Base-by-base conservation (phyloP, 2,113 vertebrate species). In the Gadus macrocephalus region DNA sequence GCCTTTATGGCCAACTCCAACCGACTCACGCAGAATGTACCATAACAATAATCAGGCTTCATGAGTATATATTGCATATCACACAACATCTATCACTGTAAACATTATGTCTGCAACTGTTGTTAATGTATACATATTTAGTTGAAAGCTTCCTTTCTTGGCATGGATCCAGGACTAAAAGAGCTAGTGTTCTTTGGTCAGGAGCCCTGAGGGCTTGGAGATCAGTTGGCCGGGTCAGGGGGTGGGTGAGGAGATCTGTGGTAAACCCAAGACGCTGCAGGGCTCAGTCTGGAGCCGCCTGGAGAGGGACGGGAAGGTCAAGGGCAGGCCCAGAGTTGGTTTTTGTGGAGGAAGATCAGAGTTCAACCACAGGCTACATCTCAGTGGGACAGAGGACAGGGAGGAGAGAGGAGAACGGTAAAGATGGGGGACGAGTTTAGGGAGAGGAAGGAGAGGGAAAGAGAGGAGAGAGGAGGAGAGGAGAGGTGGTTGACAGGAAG, bases 241-340 rank as follows among this genome's bases (percentile, higher is more conserved):
- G 42, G 12, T 42, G 69, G 78, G 35, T 65, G 28, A 62, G 66
- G 80, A 74, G 82, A 83, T 88, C 78, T 83, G 85, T 80, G 72
- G 49, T 81, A 78, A 80, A 86, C 70, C 64, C 66, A 84, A 73
- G 70, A 79, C 80, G 62, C 70, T 81, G 65, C 76, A 75, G 53
- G 31, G 59, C 74, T 81, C 76, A 5, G 75, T 75, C 69, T 81
- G 79, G 74, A 73, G 67, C 78, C 80, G 77, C 38, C 62, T 68
- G 68, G 73, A 83, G 79, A 78, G 83, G 64, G 25, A 25, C 67
- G 61, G 42, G 72, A 68, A 85, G 85, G 85, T 83, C 83, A 79
- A 83, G 86, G 75, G 79, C 35, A 35, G 75, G 15, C 66, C 53
- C 12, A 5, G 68, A 82, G 77, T 85, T 79, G 78, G 73, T 67